phyloP scores from a whole-genome alignment of 2,797 vertebrate genomes.

The Synaphobranchus kaupii region DNA sequence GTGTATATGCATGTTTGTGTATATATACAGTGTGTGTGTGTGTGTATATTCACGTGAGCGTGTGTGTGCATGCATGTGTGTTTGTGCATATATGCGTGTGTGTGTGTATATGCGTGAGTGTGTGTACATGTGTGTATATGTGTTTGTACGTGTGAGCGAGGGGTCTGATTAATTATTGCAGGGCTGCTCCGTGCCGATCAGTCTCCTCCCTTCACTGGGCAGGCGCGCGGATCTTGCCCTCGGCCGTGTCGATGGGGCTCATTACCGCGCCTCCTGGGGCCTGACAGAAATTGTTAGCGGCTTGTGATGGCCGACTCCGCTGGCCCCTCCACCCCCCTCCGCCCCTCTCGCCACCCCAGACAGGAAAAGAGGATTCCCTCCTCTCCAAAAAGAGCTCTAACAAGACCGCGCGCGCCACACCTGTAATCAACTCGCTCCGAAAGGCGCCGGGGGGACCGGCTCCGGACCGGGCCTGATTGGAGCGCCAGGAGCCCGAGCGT shows the following conservation, averaged over 20 bases:
- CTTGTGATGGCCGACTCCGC: slow-evolving; percentile 85
- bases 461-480: slow-evolving; percentile 70
- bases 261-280: slow-evolving; percentile 91
- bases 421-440: slow-evolving; percentile 83
- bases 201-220: slow-evolving; percentile 91
- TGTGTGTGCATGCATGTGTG: not conserved
- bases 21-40: not conserved
- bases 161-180: slow-evolving; percentile 87
- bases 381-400: slow-evolving; percentile 66
- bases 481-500: slow-evolving; percentile 68
- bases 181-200: slow-evolving; percentile 80
- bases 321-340: slow-evolving; percentile 51
- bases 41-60: not conserved
- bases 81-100: not conserved
- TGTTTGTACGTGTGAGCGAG: slow-evolving; percentile 24
- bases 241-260: slow-evolving; percentile 93
- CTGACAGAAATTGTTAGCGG: slow-evolving; percentile 90
- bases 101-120: not conserved
- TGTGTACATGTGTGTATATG: not conserved
- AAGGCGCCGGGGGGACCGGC: slow-evolving; percentile 73
- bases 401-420: slow-evolving; percentile 80
- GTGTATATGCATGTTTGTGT: not conserved
- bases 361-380: slow-evolving; percentile 67
- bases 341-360: slow-evolving; percentile 5
- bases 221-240: slow-evolving; percentile 83